Evolutionary conservation across 2,113 vertebrate genomes (phyloP).

Genomic region (Halichoeres trimaculatus): DNA sequence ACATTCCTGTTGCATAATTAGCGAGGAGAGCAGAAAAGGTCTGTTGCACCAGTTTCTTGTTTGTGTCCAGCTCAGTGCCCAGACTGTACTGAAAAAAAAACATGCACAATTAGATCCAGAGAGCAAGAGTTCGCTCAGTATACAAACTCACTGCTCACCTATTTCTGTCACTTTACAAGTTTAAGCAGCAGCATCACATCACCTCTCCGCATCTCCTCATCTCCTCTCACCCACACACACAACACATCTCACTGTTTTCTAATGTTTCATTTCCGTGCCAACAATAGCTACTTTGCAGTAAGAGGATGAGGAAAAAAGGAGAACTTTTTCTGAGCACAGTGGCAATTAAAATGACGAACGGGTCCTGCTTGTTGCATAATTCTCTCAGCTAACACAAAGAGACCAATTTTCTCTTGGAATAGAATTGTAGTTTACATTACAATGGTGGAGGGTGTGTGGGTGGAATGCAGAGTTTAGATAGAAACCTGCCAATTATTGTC

Average conservation of each 20-base stretch:
- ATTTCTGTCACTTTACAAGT: slow-evolving; percentile 29
- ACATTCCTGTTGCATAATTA: slow-evolving; percentile 64
- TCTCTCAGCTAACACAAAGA: slow-evolving; percentile 77
- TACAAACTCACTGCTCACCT: background rate
- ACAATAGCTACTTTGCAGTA: slow-evolving; percentile 61
- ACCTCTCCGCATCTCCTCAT: background rate
- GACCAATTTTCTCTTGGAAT: slow-evolving; percentile 79
- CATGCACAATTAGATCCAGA: slow-evolving; percentile 19
- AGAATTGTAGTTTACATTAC: slow-evolving; percentile 72
- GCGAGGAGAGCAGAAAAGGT: slow-evolving; percentile 21
- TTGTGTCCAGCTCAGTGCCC: slow-evolving; percentile 15
- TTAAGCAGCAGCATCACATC: background rate
- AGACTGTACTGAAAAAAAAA: slow-evolving; percentile 27
- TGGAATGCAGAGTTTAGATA: slow-evolving; percentile 65
- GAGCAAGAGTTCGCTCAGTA: slow-evolving; percentile 2
- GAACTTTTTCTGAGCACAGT: slow-evolving; percentile 58
- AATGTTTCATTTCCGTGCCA: slow-evolving; percentile 44
- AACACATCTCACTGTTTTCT: slow-evolving; percentile 44
- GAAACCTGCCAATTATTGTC: slow-evolving; percentile 77
- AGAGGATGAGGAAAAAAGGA: slow-evolving; percentile 28
- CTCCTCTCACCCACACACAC: slow-evolving; percentile 35
- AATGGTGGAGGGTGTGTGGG: slow-evolving; percentile 66
- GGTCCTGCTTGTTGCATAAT: slow-evolving; percentile 75
- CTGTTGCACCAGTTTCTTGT: slow-evolving; percentile 30
- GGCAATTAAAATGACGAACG: slow-evolving; percentile 80